Percentiles rank a stretch among this genome's conserved stretches.
Conservation (phyloP, 2,797 vertebrate species). For the Cercopithecus petaurista region DNA sequence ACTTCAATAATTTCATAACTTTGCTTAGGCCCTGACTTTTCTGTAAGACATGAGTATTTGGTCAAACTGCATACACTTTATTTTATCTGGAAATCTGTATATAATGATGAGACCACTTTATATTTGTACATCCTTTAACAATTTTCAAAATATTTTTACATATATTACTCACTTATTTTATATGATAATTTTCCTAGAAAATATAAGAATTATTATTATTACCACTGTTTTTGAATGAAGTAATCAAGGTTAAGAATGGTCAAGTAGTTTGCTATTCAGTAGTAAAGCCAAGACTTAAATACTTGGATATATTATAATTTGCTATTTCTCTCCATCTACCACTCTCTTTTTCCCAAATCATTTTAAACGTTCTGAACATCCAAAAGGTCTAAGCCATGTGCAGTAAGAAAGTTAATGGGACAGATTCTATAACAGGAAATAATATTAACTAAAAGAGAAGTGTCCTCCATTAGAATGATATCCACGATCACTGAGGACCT, state of each 20-base stretch:
- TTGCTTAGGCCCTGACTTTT: background rate
- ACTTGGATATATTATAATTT: background rate
- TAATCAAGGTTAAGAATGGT: background rate
- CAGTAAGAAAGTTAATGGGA: background rate
- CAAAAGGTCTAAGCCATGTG: background rate
- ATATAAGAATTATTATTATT: background rate
- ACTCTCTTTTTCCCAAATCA: conserved; percentile 7
- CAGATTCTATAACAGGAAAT: background rate
- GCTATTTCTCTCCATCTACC: background rate
- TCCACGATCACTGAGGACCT: background rate
- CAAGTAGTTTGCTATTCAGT: background rate
- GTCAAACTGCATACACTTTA: background rate
- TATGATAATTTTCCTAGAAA: background rate
- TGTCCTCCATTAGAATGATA: background rate
- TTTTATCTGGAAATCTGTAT: background rate
- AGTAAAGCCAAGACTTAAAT: conserved; percentile 1
- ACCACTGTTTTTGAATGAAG: background rate
- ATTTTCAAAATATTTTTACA: background rate
- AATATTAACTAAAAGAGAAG: conserved; percentile 2
- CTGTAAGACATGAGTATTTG: background rate
- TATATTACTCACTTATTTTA: background rate
- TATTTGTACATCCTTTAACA: background rate
- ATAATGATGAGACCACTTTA: background rate
- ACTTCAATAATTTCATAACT: background rate
- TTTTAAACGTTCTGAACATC: background rate